A percentile compares a stretch with the other conserved stretches of the same genome.
phyloP scores from a whole-genome alignment of 2,113 vertebrate species.

The Bagarius yarrelli region DNA sequence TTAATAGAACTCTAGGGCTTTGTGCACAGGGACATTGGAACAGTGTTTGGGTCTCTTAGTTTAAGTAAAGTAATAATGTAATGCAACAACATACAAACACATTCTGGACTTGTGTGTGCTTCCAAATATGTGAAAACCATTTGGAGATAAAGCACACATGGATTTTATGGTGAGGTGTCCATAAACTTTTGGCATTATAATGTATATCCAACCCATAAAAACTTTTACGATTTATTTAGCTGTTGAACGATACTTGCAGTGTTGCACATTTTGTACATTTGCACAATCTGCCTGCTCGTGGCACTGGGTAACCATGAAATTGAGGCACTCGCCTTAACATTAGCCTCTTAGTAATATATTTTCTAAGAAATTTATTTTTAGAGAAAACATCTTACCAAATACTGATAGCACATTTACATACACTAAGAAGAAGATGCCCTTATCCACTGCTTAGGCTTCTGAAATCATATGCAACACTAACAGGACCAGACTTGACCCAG shows the following conservation, averaged over 20 bases:
- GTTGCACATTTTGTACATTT: constrained; percentile 16
- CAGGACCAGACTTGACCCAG: constrained; percentile 8
- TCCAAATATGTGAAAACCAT: too few species aligned
- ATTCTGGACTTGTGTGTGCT: too few species aligned
- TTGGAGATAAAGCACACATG: too few species aligned
- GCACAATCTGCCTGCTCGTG: constrained; percentile 11
- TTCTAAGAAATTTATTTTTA: neutral
- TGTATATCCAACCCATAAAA: neutral
- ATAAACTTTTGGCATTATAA: too few species aligned
- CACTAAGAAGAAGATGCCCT: neutral
- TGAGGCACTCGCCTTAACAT: constrained; percentile 1
- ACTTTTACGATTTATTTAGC: neutral
- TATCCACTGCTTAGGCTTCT: neutral
- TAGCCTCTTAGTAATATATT: neutral
- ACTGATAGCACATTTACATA: neutral
- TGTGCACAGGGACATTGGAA: too few species aligned
- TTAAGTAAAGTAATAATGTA: too few species aligned
- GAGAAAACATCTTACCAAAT: neutral
- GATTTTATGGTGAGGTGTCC: too few species aligned
- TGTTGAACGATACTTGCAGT: neutral
- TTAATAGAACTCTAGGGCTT: too few species aligned
- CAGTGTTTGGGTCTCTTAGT: too few species aligned
- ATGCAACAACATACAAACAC: too few species aligned
- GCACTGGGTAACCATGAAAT: constrained; percentile 43
- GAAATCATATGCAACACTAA: neutral